Base-by-base conservation (phyloP, 2,888 invertebrate species). In the Cantharis rufa region DNA sequence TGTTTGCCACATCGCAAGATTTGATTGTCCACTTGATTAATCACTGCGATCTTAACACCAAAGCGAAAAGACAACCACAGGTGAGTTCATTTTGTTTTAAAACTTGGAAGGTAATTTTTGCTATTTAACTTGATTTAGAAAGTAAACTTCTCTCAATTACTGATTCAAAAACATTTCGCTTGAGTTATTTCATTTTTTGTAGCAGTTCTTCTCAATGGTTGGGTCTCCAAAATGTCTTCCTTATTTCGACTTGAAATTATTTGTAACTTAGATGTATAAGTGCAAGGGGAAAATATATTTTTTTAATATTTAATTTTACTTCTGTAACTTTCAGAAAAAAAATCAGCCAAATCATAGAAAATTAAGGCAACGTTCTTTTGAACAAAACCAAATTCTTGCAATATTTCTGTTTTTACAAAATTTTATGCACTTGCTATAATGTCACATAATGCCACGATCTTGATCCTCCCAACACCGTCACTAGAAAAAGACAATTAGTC, bases 31-130 rank as follows among this genome's bases (percentile, higher is more conserved):
- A 96, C 87, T 91, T 96, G 80, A 95, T 96, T 69, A 93, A 95
- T 84, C 96, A 96, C 85, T 95, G 95, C 84, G 96, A 96, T 86
- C 92, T 94, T 81, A 96, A 96, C 85, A 96, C 96, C 0, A 95
- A 95, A 1, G 90, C 94, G 87, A 93, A 94, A 82, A 89, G 95
- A 68, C 94, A 94, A 83, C 95, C 95, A 0, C 93, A 94, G 91
- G 91, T 92, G 66, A 68, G 16, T 66, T 72, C 1, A 10, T 1
- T 24, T 61, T 21, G 5, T 9, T 24, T 24, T 24, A 5, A 24
- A 21, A 21, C 21, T 21, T 21, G 4, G 5, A 21, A 21, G 1
- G 9, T 9, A 5, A 24, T 24, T 21, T 4, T 21, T 9, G 48
- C 1, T 5, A n/a, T 3, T 48, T n/a, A 48, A 5, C 48, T n/a